Evolutionary conservation across 2,113 vertebrate species (phyloP), one percentile per base, ranked within the genome.

Genomic region (Siniperca chuatsi): DNA sequence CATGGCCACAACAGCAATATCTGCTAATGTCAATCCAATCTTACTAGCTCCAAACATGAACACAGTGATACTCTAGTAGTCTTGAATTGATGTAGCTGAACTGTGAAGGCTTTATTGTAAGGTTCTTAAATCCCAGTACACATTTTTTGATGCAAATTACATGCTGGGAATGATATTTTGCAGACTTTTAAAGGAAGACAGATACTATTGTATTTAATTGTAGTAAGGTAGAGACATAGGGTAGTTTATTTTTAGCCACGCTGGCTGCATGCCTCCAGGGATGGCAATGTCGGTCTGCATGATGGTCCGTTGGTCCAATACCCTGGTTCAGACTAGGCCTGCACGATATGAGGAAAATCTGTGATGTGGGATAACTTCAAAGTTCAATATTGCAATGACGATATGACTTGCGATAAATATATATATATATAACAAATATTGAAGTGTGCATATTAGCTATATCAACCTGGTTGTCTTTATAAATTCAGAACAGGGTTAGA

Each of bases 1-100:
- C 92, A 91, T 73, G 76, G 84, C 87, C 61, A 90, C 90, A 82
- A 75, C 85, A 87, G 82, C 87, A 92, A 88, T 87, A 87, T 88
- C 72, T 73, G 86, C 88, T 90, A 84, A 90, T 88, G 80, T 86
- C 91, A 90, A 65, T 87, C 70, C 90, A 83, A 77, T 87, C 67
- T 76, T 79, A 78, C 82, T 61, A 72, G 80, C 75, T 83, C 57
- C 76, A 82, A 87, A 90, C 79, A 80, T 78, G 66, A 77, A 65
- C 60, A 79, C 74, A 79, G 67, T 29, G 50, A 66, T 81, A 55
- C 70, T 29, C 42, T 69, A 37, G 37, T 16, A 61, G 44, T 37
- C 77, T 29, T 60, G 29, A 55, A 79, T 11, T 70, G 54, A 78
- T 71, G 61, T 65, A 54, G 65, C 29, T 71, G 37, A 78, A 61